Evolutionary conservation across 2,113 vertebrate genomes (phyloP).

Genomic region (Chlorodrepanis virens): DNA sequence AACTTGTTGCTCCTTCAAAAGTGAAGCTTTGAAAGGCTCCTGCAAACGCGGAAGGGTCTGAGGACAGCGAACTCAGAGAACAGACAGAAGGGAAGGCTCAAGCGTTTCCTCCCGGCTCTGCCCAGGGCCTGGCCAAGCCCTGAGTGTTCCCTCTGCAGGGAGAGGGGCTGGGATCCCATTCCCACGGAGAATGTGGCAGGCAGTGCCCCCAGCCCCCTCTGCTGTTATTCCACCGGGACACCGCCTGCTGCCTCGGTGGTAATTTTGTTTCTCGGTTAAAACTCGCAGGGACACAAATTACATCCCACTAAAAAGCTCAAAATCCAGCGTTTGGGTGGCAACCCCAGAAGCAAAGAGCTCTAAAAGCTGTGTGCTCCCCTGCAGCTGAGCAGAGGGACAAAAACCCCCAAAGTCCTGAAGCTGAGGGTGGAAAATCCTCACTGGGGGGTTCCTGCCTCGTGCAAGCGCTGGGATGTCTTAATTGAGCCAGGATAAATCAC

Average conservation of each 20-base stretch:
- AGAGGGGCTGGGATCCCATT: background rate
- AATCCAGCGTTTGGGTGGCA: background rate
- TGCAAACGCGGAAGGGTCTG: background rate
- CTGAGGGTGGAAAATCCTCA: background rate
- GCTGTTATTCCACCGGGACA: background rate
- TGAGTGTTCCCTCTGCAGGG: background rate
- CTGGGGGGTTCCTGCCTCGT: accelerated
- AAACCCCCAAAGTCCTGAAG: background rate
- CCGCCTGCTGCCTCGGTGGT: accelerated
- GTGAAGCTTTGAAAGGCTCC: constrained; percentile 30
- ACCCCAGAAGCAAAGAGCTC: background rate
- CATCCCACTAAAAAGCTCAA: background rate
- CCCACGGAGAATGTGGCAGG: background rate
- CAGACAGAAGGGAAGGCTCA: background rate
- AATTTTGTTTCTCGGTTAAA: background rate
- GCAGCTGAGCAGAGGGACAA: background rate
- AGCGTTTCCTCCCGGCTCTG: background rate
- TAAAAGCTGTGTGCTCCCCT: background rate
- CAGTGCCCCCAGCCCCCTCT: background rate
- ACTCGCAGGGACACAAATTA: background rate
- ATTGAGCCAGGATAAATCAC: background rate
- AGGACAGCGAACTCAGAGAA: background rate
- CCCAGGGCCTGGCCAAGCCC: background rate
- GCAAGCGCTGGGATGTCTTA: background rate
- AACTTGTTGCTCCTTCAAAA: background rate